Base-by-base conservation (phyloP, 2,797 vertebrate species). In the Buceros bicornis region DNA sequence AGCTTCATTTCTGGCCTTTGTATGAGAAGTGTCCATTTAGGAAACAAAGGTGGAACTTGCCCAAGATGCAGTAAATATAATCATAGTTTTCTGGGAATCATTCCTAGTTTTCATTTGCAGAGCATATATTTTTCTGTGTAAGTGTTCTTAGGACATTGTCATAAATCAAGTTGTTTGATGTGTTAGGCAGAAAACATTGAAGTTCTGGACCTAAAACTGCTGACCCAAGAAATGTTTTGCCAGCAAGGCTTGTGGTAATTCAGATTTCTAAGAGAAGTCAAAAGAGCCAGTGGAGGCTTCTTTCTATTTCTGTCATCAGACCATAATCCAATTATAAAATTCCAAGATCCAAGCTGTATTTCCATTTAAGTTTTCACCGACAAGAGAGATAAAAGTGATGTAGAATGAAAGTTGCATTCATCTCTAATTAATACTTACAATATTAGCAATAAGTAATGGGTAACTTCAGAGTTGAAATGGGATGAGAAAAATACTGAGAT, bases 181-280 rank as follows among this genome's bases (percentile, higher is more conserved):
- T 91, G 48, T 84, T 93, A 60, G 67, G 93, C 50, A 33, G 50
- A 92, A 73, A 93, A 66, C 91, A 43, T 64, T 94, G 56, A 96
- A 91, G 48, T 83, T 96, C 96, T 91, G 79, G 70, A 62, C 93
- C 95, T 93, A 81, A 95, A 98, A 93, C 58, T 64, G 60, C 93
- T 96, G 85, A 97, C 86, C 86, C 96, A 95, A 95, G 87, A 97
- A 96, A 94, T 92, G 94, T 96, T 96, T 91, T 96, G 95, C 93
- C 70, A 97, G 77, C 81, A 94, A 72, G 90, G 88, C 97, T 95
- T 89, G 78, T 92, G 4, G 6, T 97, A 97, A 98, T 96, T 97
- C 96, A 65, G 92, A 81, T 84, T 91, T 87, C 84, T 96, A 54
- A 83, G 56, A 58, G 82, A 92, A 90, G 80, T 95, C 79, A 96